These are phyloP conservation scores for Aleiodes testaceus DNA, from an alignment of 2,888 invertebrate species.

Conservation along the genomic window DNA sequence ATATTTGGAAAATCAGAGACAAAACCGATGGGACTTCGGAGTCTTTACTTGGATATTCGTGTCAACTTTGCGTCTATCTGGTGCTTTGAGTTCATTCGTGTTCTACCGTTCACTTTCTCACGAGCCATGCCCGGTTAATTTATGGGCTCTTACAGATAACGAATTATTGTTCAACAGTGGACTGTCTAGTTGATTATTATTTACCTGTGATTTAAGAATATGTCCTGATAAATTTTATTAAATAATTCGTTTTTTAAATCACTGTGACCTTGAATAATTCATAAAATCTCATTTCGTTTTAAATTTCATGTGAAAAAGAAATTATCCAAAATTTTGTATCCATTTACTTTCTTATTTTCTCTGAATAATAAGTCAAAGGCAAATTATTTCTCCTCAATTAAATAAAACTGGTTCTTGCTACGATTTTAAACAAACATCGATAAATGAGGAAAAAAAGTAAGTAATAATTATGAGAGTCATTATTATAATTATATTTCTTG, in stretches of 20 bases:
- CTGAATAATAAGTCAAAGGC: neutral
- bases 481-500: too few species aligned
- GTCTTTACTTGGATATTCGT: constrained; percentile 38
- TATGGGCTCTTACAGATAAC: constrained; percentile 45
- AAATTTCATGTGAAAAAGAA: neutral
- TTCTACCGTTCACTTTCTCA: constrained; percentile 51
- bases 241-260: too few species aligned
- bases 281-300: neutral
- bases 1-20: too few species aligned
- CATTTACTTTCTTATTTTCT: constrained; percentile 19
- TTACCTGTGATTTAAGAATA: neutral
- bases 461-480: too few species aligned
- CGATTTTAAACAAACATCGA: too few species aligned
- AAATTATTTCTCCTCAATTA: neutral
- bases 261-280: constrained; percentile 2
- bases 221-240: neutral
- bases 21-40: constrained; percentile 3
- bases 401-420: neutral
- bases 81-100: constrained; percentile 36
- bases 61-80: constrained; percentile 37
- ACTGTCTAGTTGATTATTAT: constrained; percentile 32
- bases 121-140: constrained; percentile 44
- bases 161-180: constrained; percentile 41
- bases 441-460: too few species aligned
- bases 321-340: constrained; percentile 5